These are phyloP conservation scores for Teleogryllus occipitalis DNA, from an alignment of 1,140 invertebrate genomes.

Conservation along the genomic window DNA sequence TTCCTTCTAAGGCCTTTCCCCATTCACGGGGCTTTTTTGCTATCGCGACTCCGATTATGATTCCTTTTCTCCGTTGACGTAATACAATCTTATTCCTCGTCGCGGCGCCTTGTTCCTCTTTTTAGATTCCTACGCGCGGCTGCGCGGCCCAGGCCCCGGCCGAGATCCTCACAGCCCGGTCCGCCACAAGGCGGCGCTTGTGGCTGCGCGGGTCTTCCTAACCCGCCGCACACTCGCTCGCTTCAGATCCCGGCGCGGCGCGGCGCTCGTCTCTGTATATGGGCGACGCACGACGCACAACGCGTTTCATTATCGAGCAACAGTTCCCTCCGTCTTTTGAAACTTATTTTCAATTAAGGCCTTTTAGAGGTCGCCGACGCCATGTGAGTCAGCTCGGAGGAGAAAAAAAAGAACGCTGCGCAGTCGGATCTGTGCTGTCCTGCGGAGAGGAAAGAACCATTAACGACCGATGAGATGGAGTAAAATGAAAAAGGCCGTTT, in stretches of 20 bases:
- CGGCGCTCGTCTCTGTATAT: neutral
- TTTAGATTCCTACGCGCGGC: neutral
- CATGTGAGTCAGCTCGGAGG: neutral
- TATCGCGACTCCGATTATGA: neutral
- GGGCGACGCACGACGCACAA: neutral
- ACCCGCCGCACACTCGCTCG: neutral
- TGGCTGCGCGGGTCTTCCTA: neutral
- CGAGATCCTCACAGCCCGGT: neutral
- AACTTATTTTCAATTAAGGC: neutral
- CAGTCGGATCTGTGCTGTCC: no score
- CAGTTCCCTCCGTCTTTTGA: neutral
- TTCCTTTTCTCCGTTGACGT: neutral
- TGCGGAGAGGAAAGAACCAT: no score
- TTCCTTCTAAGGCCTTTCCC: neutral
- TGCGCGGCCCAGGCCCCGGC: neutral
- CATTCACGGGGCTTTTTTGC: neutral
- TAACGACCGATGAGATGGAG: no score
- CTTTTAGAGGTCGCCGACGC: neutral
- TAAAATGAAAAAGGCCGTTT: no score
- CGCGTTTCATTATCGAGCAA: neutral
- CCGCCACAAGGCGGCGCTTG: neutral
- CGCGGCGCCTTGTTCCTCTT: neutral
- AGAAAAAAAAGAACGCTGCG: neutral
- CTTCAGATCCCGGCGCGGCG: no score
- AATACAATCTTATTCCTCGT: neutral